phyloP scores from a whole-genome alignment of 2,797 vertebrate species.

The Aplochiton taeniatus region DNA sequence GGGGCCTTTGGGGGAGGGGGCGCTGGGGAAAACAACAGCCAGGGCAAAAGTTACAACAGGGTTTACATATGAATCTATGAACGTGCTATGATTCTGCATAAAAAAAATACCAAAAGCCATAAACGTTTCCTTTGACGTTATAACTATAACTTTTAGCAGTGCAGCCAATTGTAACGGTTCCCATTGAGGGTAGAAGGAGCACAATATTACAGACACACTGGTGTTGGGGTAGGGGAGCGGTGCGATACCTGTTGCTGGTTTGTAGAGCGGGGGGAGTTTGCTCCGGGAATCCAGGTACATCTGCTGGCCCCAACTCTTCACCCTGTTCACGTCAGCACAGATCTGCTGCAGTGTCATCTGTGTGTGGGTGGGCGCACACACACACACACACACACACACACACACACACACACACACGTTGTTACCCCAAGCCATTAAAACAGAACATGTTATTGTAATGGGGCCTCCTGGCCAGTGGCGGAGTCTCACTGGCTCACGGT shows the following conservation, averaged over 20 bases:
- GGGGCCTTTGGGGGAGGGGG: constrained; percentile 29
- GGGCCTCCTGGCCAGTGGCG: neutral
- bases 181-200: no score
- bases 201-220: neutral
- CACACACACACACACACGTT: constrained; percentile 11
- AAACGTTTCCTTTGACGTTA: no score
- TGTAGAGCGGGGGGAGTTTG: constrained; percentile 58
- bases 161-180: no score
- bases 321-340: constrained; percentile 76
- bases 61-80: no score
- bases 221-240: neutral
- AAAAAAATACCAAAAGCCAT: no score
- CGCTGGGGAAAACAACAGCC: constrained; percentile 27
- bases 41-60: neutral
- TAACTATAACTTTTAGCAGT: no score
- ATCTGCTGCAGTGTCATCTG: constrained; percentile 79
- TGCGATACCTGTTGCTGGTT: constrained; percentile 57
- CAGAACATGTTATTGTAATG: neutral
- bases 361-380: constrained; percentile 16
- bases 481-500: constrained; percentile 76
- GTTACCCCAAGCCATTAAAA: neutral
- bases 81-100: no score
- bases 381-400: neutral
- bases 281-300: constrained; percentile 68
- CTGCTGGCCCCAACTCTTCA: constrained; percentile 78